Percentiles rank a stretch among this genome's conserved stretches.
These are phyloP conservation scores for Drosophila azteca DNA, from an alignment of 1,140 invertebrate genomes.

Conservation along the genomic window DNA sequence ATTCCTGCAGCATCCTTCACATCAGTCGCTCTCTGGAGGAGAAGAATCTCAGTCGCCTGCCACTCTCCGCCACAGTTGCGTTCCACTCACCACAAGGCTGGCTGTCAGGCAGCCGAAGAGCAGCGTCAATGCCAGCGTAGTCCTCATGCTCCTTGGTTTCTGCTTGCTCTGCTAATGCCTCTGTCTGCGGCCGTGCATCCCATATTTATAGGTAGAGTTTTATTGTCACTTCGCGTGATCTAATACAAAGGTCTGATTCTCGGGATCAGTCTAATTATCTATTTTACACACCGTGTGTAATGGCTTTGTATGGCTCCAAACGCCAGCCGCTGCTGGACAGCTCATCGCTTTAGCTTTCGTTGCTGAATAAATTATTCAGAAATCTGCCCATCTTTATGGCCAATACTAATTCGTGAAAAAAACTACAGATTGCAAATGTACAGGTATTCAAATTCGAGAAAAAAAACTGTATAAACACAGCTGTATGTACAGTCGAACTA, in stretches of 20 bases:
- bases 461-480: too few species aligned
- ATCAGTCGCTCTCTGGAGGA: too few species aligned
- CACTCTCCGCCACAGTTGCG: too few species aligned
- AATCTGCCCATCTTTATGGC: too few species aligned
- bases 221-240: constrained; percentile 42
- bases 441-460: too few species aligned
- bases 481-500: too few species aligned
- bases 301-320: neutral
- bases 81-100: constrained; percentile 32
- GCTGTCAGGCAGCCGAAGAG: constrained; percentile 50
- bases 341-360: too few species aligned
- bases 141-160: constrained; percentile 46
- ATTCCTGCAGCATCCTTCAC: neutral
- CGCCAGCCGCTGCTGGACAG: neutral
- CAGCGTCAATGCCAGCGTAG: constrained; percentile 40
- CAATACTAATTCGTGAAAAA: too few species aligned
- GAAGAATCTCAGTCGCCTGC: too few species aligned
- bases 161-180: constrained; percentile 31
- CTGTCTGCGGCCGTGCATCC: neutral
- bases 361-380: too few species aligned
- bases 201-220: constrained; percentile 32
- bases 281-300: constrained; percentile 4
- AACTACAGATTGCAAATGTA: neutral
- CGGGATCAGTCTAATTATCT: constrained; percentile 21
- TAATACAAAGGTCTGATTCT: constrained; percentile 36